Base-by-base conservation (phyloP, 1,140 invertebrate genomes). In the Heterodera schachtii region DNA sequence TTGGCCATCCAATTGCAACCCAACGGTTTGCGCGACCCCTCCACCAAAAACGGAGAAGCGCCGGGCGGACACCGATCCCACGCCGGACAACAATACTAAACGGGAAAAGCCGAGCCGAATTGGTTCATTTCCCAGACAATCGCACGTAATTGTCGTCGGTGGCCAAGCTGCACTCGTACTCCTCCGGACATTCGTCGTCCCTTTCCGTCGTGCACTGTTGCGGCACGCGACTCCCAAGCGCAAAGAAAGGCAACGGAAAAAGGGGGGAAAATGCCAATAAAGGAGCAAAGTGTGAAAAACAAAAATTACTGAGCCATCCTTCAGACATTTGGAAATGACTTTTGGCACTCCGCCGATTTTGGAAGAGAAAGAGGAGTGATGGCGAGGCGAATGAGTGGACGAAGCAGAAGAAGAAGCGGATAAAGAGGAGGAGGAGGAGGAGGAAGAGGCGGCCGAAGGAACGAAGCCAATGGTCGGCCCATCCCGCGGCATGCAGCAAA, bases 1-100 rank as follows among this genome's bases (percentile, higher is more conserved):
- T 88, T 86, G 13, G 86, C 83, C 46, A 88, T 82, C 75, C 88
- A 85, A 81, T 85, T 85, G 79, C 88, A 89, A 6, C 85, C 85
- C 21, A 86, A 67, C 43, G 85, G 85, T n/a, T 86, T 86, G 9
- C 85, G 73, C 60, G 60, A 78, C 44, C 87, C 84, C 74, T 87
- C 84, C 44, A 88, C 79, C n/a, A 88, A 69, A 52, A 87, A 85
- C 41, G 86, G 82, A 9, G 86, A 86, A 41, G 84, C 78, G 60
- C 81, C 83, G 13, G 57, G 46, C 19, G 86, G 86, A 79, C 86
- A 87, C 44, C 79, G 67, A 57, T 87, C 82, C 84, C 81, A 86
- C 1, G 87, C 85, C 3, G 86, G 86, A 47, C 86, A 86, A 69
- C 86, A 86, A 66, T 89, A 86, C 57, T 75, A 8, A 75, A 31